phyloP scores from a whole-genome alignment of 2,797 vertebrate genomes.

The Myripristis murdjan region DNA sequence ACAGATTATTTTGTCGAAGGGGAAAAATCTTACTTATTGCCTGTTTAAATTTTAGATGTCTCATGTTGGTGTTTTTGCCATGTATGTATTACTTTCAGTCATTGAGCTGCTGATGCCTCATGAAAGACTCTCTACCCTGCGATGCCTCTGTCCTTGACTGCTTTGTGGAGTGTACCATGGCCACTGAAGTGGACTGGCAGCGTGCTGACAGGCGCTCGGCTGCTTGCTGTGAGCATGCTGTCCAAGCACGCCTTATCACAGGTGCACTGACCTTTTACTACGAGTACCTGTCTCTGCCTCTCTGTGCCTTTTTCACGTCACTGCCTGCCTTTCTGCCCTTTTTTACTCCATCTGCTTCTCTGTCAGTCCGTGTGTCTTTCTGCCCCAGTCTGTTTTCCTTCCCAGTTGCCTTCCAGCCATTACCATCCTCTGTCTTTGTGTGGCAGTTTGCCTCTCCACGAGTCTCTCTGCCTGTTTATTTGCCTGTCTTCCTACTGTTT shows the following conservation, averaged over 20 bases:
- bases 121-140: constrained; percentile 13
- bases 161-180: constrained; percentile 36
- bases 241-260: constrained; percentile 62
- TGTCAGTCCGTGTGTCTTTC: constrained; percentile 1
- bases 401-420: constrained; percentile 3
- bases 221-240: constrained; percentile 63
- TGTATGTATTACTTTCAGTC: constrained; percentile 3
- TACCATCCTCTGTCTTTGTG: background rate
- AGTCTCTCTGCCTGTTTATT: too few relatives aligned
- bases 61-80: too few relatives aligned
- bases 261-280: constrained; percentile 72
- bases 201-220: constrained; percentile 62
- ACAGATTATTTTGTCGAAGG: too few relatives aligned
- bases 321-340: constrained; percentile 25
- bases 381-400: background rate
- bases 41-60: background rate
- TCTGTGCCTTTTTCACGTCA: constrained; percentile 42
- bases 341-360: constrained; percentile 46
- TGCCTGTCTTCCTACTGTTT: too few relatives aligned
- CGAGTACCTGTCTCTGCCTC: constrained; percentile 40
- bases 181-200: constrained; percentile 60
- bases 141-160: constrained; percentile 22
- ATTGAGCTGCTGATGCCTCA: background rate
- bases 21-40: too few relatives aligned
- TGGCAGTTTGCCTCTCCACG: too few relatives aligned